Percentiles rank a stretch among this genome's conserved stretches.
Evolutionary conservation across 2,113 vertebrate species (phyloP).

Genomic region (Nothoprocta pentlandii): DNA sequence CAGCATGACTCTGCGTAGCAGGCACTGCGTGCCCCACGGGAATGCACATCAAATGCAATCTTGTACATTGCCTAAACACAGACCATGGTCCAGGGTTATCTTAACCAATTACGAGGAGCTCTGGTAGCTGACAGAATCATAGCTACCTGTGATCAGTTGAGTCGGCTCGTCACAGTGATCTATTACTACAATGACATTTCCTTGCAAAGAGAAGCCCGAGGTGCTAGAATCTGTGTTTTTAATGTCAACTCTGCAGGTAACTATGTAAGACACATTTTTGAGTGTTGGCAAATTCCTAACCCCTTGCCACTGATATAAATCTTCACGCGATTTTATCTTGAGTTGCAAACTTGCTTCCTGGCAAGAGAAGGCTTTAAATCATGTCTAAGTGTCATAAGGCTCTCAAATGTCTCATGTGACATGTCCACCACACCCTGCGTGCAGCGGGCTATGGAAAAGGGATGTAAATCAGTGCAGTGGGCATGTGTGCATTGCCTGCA

Average conservation of each 20-base stretch:
- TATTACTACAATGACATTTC: background rate
- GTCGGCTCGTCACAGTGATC: background rate
- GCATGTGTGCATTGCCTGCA: constrained; percentile 70
- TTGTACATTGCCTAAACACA: background rate
- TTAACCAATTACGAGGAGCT: background rate
- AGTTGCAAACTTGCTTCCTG: background rate
- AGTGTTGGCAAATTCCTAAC: constrained; percentile 45
- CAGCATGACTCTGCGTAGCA: background rate
- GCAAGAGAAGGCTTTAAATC: constrained; percentile 46
- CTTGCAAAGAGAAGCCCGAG: constrained; percentile 31
- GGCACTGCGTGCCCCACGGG: no score
- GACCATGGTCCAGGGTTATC: background rate
- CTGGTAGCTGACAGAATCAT: constrained; percentile 19
- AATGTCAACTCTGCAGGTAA: constrained; percentile 5
- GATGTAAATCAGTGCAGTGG: constrained; percentile 18
- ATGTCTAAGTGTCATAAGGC: background rate
- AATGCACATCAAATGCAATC: background rate
- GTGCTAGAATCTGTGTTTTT: constrained; percentile 26
- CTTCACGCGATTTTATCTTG: background rate
- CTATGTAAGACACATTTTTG: background rate
- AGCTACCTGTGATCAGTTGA: background rate
- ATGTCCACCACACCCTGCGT: background rate
- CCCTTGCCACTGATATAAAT: constrained; percentile 2
- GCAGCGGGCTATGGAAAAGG: background rate
- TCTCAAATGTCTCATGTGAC: background rate